These are phyloP conservation scores for Coregonus clupeaformis DNA, from an alignment of 2,113 vertebrate genomes.

Conservation along the genomic window DNA sequence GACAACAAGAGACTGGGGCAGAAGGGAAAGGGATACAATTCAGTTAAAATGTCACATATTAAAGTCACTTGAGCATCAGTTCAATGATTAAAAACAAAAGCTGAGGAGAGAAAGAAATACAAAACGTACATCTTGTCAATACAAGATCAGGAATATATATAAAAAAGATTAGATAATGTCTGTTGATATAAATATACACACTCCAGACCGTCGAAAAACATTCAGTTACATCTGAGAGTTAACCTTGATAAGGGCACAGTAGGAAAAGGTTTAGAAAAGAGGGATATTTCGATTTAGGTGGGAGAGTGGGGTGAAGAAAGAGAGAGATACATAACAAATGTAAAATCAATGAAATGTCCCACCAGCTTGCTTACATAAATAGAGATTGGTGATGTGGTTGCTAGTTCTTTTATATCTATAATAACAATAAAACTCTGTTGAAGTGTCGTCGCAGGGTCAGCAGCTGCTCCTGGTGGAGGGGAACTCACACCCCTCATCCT, in stretches of 20 bases:
- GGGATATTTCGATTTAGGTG: conserved; percentile 38
- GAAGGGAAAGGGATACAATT: conserved; percentile 37
- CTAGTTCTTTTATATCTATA: conserved; percentile 35
- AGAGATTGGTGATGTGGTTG: conserved; percentile 66
- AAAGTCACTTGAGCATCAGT: conserved; percentile 67
- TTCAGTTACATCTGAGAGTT: conserved; percentile 70
- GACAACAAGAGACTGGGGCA: conserved; percentile 39
- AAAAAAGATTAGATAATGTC: conserved; percentile 72
- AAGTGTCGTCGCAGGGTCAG: conserved; percentile 56
- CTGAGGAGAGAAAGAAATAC: conserved; percentile 16
- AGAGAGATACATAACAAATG: conserved; percentile 51
- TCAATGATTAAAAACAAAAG: conserved; percentile 61
- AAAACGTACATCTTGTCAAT: conserved; percentile 66
- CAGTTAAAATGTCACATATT: conserved; percentile 59
- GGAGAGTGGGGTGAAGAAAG: conserved; percentile 32
- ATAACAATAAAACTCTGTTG: conserved; percentile 10
- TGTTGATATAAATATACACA: conserved; percentile 78
- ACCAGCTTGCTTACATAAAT: conserved; percentile 84
- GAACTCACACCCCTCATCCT: conserved; percentile 60
- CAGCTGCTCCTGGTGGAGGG: conserved; percentile 71
- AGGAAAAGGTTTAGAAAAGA: conserved; percentile 38
- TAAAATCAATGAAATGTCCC: conserved; percentile 80
- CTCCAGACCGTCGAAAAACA: conserved; percentile 69
- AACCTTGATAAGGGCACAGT: conserved; percentile 57
- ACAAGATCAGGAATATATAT: conserved; percentile 63